Evolutionary conservation across 1,140 invertebrate species (phyloP), one percentile per base, ranked within the genome.

Genomic region (Theocolax elegans): DNA sequence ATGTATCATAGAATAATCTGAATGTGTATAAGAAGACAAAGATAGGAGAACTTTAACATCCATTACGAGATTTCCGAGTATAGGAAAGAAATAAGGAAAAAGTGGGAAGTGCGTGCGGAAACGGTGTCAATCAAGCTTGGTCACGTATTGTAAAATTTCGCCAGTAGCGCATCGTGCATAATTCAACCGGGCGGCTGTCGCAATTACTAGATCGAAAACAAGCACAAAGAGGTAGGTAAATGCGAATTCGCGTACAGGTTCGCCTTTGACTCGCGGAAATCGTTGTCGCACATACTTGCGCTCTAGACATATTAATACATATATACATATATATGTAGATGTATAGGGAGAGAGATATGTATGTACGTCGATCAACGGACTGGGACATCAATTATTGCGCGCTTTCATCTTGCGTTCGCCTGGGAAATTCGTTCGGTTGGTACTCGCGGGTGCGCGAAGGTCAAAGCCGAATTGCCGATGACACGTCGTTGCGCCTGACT

Each of bases 141-240:
- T 74, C 73, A 72, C 71, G 73, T 70, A 72, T 66, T 51, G 54
- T 66, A 71, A 70, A 74, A 72, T 75, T 72, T 67, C 51, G 13
- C 38, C 35, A 46, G 53, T 40, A 60, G 51, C 65, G 58, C 65
- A 51, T 68, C 67, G 64, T 66, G 71, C 67, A 75, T 75, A 75
- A 75, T 73, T 73, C 58, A 72, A 73, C 65, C 62, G 62, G 51
- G 71, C 60, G 67, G 67, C 31, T 38, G 19, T 72, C 60, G 60
- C 67, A 71, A 72, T 75, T 72, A 75, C 60, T 51, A 65, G 23
- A 42, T 53, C 67, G 74, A 70, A 78, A 80, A 80, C 78, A 78
- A 76, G 76, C 77, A 74, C 77, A 77, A 79, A 73, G 74, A 67
- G 71, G 73, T 73, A 71, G 72, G 65, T 65, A 64, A 76, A 74